Base-by-base conservation (phyloP, 2,797 vertebrate genomes). In the Huso huso region DNA sequence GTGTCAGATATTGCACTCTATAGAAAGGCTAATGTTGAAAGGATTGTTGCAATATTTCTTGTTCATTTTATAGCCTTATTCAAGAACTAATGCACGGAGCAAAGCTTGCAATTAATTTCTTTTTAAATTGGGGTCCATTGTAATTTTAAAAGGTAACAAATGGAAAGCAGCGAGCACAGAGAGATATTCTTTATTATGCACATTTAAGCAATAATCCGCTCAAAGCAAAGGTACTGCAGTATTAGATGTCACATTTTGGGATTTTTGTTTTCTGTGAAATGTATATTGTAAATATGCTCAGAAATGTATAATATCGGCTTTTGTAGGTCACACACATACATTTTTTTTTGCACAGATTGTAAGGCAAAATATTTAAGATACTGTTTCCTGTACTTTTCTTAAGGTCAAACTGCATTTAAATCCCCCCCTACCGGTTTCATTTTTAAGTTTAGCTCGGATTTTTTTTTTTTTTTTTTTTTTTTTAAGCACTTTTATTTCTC, bases 331-430 rank as follows among this genome's bases (percentile, higher is more conserved):
- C 88, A 86, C 79, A 89, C 88, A 82, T 37, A 37, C 23, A 84
- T 88, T 92, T 92, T 88, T 88, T 93, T 94, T 95, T 94, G 93
- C 87, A 92, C 90, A 94, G 91, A 93, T 95, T 89, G 90, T 94
- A 93, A 92, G 91, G 89, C 87, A 90, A 85, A 88, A 85, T 94
- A 94, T 95, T 94, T 94, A 94, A 88, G 79, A 77, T 84, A 82
- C 82, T 74, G 84, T 84, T 88, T 86, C 87, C 82, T 59, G 68
- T 76, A 76, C 81, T 76, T 77, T 82, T 80, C 81, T 78, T 79
- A 85, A 86, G 83, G 83, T 87, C 81, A 86, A 79, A 71, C 70
- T 71, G 74, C 78, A 82, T 81, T 86, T 82, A 81, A 83, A 86
- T 83, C 78, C 23, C 23, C 23, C 23, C 2, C 15, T 1, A 1